Conservation (phyloP, 2,888 invertebrate species). For the Metallyticus violacea region DNA sequence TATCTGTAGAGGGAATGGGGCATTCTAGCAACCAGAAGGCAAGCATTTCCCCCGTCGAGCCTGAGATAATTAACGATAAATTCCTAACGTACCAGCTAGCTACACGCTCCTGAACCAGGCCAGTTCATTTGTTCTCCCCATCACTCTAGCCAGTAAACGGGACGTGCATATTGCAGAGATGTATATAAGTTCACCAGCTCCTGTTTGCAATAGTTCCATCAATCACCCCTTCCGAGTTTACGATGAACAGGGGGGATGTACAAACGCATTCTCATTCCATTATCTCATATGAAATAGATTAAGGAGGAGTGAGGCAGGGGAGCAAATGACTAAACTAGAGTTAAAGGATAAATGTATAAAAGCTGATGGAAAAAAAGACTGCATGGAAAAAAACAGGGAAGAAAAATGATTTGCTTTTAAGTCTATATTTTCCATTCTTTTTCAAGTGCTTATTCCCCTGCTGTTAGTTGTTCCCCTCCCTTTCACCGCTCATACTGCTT, state of each 20-base stretch:
- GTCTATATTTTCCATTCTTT: background rate
- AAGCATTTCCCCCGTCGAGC: background rate
- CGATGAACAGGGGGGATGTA: background rate
- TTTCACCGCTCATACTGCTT: background rate
- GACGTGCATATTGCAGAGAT: background rate
- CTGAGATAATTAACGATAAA: background rate
- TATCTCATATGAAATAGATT: conserved; percentile 12
- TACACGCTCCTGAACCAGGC: too few relatives aligned
- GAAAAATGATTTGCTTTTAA: conserved; percentile 12
- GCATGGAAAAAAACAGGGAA: background rate
- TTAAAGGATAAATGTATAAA: background rate
- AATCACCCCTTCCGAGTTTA: background rate
- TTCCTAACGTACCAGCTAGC: background rate
- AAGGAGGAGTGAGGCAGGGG: background rate
- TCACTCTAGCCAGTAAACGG: background rate
- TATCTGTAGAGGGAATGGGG: background rate
- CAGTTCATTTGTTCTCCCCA: background rate
- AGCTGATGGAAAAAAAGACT: background rate
- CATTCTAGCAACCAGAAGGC: background rate
- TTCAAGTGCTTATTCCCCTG: background rate
- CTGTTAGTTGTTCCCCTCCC: background rate
- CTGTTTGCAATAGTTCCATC: background rate
- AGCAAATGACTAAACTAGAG: background rate
- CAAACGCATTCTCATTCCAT: background rate
- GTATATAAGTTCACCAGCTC: background rate